phyloP scores from a whole-genome alignment of 1,140 invertebrate genomes.

The Habropoda laboriosa region DNA sequence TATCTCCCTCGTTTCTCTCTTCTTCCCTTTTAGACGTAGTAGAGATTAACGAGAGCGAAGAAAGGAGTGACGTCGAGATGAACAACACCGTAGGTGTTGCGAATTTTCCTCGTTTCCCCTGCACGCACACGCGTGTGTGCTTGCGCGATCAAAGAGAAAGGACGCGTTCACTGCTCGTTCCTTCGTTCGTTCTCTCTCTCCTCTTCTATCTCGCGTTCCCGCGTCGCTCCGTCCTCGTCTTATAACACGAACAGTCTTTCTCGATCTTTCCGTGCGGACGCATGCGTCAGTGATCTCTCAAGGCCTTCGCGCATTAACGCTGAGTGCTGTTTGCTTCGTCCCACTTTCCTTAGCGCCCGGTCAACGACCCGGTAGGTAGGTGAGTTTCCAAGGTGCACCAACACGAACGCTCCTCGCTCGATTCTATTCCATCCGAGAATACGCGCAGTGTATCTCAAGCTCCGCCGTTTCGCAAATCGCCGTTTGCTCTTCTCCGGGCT shows the following conservation, averaged over 20 bases:
- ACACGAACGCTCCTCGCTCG: conserved; percentile 56
- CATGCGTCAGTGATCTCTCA: conserved; percentile 71
- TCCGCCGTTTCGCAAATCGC: no score
- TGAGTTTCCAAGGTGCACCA: conserved; percentile 79
- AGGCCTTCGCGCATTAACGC: conserved; percentile 72
- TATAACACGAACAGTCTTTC: not conserved
- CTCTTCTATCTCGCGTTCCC: not conserved
- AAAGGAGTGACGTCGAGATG: not conserved
- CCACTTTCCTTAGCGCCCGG: conserved; percentile 80
- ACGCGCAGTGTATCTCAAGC: conserved; percentile 33
- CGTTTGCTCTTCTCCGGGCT: not conserved
- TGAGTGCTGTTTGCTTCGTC: conserved; percentile 74
- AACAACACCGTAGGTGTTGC: not conserved
- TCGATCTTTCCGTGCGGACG: conserved; percentile 52
- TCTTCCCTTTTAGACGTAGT: no score
- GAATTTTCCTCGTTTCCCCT: conserved; percentile 21
- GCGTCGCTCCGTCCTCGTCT: not conserved
- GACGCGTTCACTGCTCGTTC: conserved; percentile 18
- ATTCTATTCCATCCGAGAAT: conserved; percentile 56
- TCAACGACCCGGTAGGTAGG: conserved; percentile 76
- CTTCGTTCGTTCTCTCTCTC: not conserved
- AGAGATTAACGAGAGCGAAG: conserved; percentile 1
- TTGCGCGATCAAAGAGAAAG: conserved; percentile 23
- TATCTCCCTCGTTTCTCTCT: no score
- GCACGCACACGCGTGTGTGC: not conserved